Evolutionary conservation across 2,888 invertebrate species (phyloP).

Genomic region (Oligia fasciuncula): DNA sequence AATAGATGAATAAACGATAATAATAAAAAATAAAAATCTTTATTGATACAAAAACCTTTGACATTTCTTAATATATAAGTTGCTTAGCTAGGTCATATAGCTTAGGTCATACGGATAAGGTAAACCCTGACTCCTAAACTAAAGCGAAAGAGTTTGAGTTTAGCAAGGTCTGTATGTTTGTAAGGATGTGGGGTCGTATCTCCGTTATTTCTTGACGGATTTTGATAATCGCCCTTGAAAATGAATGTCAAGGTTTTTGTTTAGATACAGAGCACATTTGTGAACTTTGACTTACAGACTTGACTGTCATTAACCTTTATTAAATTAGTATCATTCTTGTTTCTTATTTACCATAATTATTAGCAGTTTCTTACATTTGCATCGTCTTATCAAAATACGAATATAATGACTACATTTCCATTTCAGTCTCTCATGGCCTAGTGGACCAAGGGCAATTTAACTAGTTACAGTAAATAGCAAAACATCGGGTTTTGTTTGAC

Average conservation of each 20-base stretch:
- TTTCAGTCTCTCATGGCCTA: constrained; percentile 1
- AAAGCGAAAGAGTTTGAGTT: not conserved
- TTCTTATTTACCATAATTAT: not conserved
- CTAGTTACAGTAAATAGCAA: constrained; percentile 37
- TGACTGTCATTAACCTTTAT: constrained; percentile 19
- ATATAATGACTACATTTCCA: constrained; percentile 10
- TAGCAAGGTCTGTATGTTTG: not conserved
- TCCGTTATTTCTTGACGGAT: not conserved
- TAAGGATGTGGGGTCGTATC: not conserved
- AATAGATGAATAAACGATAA: too few species aligned
- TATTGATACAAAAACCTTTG: too few species aligned
- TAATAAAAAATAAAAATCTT: too few species aligned
- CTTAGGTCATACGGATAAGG: too few species aligned
- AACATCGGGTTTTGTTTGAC: constrained; percentile 19
- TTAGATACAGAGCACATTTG: not conserved
- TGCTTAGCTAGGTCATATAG: too few species aligned
- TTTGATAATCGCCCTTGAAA: not conserved
- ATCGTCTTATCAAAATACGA: constrained; percentile 2
- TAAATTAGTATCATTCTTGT: not conserved
- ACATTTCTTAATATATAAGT: too few species aligned
- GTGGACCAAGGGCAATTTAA: constrained; percentile 13
- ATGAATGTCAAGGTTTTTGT: constrained; percentile 24
- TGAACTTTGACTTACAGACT: constrained; percentile 29
- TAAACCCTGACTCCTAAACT: too few species aligned
- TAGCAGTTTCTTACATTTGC: not conserved